Base-by-base conservation (phyloP, 1,140 invertebrate genomes). In the Caenorhabditis latens region DNA sequence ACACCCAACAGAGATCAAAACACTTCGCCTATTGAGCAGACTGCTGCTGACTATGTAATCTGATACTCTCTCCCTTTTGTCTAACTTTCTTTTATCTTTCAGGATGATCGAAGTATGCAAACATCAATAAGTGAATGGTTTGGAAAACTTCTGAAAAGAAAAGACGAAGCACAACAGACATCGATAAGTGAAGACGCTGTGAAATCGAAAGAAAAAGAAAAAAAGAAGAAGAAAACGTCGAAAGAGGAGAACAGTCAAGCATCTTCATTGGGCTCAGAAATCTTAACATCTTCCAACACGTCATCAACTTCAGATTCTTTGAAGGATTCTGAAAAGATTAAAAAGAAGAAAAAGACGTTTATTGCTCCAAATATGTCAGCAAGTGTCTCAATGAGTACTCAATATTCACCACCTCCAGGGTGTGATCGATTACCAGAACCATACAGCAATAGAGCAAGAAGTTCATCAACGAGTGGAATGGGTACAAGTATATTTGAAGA, bases 391-490 rank as follows among this genome's bases (percentile, higher is more conserved):
- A 63, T 84, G 58, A 84, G 83, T 46, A 84, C 83, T 84, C 83
- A 84, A 61, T 84, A 84, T 65, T 84, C 83, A 48, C 83, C 83
- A 6, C 83, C 83, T n/a, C 83, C 58, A 8, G 83, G 83, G 21
- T 84, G 42, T 85, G 84, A 87, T 87, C 82, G n/a, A 86, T 84
- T 24, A 91, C 91, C 89, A 19, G 46, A 65, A 85, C 85, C 46
- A 13, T 50, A 79, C 42, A 86, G 79, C 11, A 71, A 42, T 43
- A 42, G 86, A 83, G 86, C 46, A 42, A 71, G 86, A 83, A 79
- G 65, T 21, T 79, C 65, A 7, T 86, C 86, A 14, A 86, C 86
- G 4, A 79, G 65, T 61, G 86, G 86, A 50, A 71, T 86, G 40
- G 86, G 86, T n/a, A 86, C 67, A 71, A 86, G 86, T 84, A 75